These are phyloP conservation scores for Phyto melanocephala DNA, from an alignment of 2,888 invertebrate genomes.

Conservation along the genomic window DNA sequence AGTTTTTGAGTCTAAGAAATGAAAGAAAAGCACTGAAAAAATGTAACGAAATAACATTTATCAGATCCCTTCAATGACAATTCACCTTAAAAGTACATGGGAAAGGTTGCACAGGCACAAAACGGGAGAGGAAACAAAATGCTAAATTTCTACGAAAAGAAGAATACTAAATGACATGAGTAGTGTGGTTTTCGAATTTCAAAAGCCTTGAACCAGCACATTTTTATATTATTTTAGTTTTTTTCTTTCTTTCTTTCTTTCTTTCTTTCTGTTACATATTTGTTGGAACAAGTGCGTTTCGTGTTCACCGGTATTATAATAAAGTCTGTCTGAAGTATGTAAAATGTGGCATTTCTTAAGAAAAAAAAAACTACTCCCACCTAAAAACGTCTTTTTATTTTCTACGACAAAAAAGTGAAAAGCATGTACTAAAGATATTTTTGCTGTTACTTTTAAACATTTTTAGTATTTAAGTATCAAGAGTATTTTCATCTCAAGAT, in stretches of 20 bases:
- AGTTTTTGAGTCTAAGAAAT: background rate
- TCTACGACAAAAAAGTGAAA: constrained; percentile 3
- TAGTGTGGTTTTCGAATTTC: background rate
- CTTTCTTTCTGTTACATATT: too few relatives aligned
- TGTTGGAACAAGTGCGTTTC: constrained; percentile 48
- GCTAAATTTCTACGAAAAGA: background rate
- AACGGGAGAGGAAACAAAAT: background rate
- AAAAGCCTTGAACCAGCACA: constrained; percentile 42
- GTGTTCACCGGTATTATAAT: constrained; percentile 35
- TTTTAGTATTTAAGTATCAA: constrained; percentile 19
- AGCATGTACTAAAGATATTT: constrained; percentile 20
- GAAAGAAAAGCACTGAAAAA: background rate
- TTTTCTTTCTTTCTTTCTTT: background rate
- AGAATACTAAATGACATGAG: constrained; percentile 1
- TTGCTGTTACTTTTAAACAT: constrained; percentile 10
- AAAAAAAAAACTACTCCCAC: constrained; percentile 19
- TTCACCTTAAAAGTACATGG: background rate
- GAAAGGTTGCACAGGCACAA: background rate
- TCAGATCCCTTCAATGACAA: constrained; percentile 1
- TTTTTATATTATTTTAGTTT: background rate
- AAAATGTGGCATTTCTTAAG: background rate
- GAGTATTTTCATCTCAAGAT: constrained; percentile 39
- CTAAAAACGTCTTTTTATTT: constrained; percentile 34
- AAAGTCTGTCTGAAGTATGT: background rate
- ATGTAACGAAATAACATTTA: background rate